Conservation (phyloP, 2,113 vertebrate species). For the Anthoscopus minutus region DNA sequence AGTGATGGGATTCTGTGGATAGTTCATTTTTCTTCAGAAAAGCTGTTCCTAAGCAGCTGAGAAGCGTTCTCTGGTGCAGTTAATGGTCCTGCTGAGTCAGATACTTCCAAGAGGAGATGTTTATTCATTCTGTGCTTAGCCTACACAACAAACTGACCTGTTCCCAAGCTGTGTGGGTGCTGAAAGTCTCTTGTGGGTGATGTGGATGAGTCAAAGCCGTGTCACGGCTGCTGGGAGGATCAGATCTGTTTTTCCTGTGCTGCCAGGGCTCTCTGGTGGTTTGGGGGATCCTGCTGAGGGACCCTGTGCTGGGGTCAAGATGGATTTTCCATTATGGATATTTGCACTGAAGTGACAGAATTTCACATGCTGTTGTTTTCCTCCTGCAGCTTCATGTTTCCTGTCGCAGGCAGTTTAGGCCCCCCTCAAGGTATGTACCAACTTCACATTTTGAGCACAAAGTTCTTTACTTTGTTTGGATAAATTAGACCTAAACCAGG, state of each 20-base stretch:
- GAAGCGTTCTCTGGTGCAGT: not conserved
- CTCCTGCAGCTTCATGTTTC: conserved; percentile 88
- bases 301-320: too few relatives aligned
- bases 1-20: not conserved
- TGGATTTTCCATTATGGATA: not conserved
- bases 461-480: not conserved
- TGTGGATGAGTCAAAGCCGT: conserved; percentile 1
- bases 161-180: not conserved
- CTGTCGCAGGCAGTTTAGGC: conserved; percentile 86
- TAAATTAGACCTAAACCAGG: not conserved
- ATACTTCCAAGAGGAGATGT: not conserved
- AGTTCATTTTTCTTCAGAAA: not conserved
- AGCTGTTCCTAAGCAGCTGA: not conserved
- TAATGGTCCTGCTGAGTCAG: conserved; percentile 32
- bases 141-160: not conserved
- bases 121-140: conserved; percentile 6
- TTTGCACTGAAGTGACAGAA: not conserved
- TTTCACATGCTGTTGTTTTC: not conserved
- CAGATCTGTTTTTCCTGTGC: not conserved
- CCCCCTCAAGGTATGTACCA: conserved; percentile 86
- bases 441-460: not conserved
- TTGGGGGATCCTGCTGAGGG: not conserved
- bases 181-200: not conserved
- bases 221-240: not conserved
- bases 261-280: not conserved